These are phyloP conservation scores for Ptilonorhynchus violaceus DNA, from an alignment of 2,113 vertebrate species.

Conservation along the genomic window DNA sequence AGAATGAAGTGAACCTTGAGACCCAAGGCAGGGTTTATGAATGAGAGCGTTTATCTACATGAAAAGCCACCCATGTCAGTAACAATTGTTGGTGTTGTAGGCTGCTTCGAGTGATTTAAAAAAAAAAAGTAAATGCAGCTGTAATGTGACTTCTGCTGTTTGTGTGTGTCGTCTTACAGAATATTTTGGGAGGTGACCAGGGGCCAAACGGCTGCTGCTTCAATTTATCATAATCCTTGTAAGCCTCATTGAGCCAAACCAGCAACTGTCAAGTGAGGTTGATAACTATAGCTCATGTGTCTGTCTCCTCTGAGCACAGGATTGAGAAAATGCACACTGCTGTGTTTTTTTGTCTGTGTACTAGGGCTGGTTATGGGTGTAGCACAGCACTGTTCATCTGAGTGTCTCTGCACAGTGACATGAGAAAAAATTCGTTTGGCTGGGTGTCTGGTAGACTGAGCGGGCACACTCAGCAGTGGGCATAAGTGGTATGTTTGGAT, in stretches of 20 bases:
- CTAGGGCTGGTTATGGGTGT: neutral
- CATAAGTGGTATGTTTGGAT: neutral
- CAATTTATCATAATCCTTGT: conserved; percentile 43
- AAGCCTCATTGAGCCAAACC: conserved; percentile 44
- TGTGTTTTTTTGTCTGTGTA: neutral
- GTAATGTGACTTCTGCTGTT: conserved; percentile 52
- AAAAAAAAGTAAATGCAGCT: conserved; percentile 3
- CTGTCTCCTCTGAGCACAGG: neutral
- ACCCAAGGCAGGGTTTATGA: neutral
- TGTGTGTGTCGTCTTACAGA: conserved; percentile 53
- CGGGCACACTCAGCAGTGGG: neutral
- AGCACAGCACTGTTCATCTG: neutral
- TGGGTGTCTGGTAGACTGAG: neutral
- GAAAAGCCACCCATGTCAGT: conserved; percentile 1
- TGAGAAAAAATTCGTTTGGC: neutral
- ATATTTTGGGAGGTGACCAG: conserved; percentile 60
- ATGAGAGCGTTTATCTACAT: neutral
- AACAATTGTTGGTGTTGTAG: conserved; percentile 11
- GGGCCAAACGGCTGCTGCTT: conserved; percentile 29
- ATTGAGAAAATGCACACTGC: neutral
- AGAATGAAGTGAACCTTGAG: neutral
- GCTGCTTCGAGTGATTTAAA: neutral
- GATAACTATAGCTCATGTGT: conserved; percentile 36
- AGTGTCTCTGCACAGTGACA: neutral
- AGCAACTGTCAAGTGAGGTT: conserved; percentile 59